These are phyloP conservation scores for Macropis europaea DNA, from an alignment of 2,888 invertebrate genomes.

Conservation along the genomic window DNA sequence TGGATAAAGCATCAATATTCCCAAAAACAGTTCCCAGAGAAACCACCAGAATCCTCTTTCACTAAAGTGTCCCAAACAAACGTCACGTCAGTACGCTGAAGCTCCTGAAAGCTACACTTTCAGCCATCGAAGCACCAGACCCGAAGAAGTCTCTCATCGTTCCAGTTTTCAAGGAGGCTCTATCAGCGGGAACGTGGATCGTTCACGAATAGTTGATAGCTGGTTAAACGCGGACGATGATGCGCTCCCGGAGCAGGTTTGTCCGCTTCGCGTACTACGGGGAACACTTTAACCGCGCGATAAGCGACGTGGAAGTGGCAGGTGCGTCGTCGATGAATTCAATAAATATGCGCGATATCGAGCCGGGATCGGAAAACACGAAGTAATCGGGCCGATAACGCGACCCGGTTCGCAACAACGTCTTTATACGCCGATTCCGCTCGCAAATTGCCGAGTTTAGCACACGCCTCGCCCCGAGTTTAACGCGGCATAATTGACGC, in stretches of 20 bases:
- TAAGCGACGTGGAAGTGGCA: slow-evolving; percentile 32
- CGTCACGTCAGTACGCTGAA: too few species aligned
- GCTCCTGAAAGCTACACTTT: too few species aligned
- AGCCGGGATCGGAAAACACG: slow-evolving; percentile 44
- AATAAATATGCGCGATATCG: slow-evolving; percentile 35
- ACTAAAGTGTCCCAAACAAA: too few species aligned
- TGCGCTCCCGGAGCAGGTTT: slow-evolving; percentile 43
- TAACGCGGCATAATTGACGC: slow-evolving; percentile 47
- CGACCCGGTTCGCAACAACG: slow-evolving; percentile 2
- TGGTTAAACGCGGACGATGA: slow-evolving; percentile 20
- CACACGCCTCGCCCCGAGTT: slow-evolving; percentile 23
- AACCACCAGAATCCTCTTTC: too few species aligned
- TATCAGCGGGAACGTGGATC: not conserved
- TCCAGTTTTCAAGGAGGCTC: not conserved
- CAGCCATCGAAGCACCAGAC: too few species aligned
- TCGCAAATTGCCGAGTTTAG: slow-evolving; percentile 45
- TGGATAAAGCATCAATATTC: too few species aligned
- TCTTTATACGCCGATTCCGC: slow-evolving; percentile 41
- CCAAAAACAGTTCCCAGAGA: too few species aligned
- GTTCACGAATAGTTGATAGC: slow-evolving; percentile 8
- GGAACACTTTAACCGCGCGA: slow-evolving; percentile 23
- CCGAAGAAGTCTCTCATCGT: not conserved
- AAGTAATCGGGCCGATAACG: slow-evolving; percentile 38
- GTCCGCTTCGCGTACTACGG: slow-evolving; percentile 23
- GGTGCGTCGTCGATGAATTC: slow-evolving; percentile 36